Percentiles rank a stretch among this genome's conserved stretches.
phyloP scores from a whole-genome alignment of 2,888 invertebrate genomes.

The Ptycholaimellus sp. region DNA sequence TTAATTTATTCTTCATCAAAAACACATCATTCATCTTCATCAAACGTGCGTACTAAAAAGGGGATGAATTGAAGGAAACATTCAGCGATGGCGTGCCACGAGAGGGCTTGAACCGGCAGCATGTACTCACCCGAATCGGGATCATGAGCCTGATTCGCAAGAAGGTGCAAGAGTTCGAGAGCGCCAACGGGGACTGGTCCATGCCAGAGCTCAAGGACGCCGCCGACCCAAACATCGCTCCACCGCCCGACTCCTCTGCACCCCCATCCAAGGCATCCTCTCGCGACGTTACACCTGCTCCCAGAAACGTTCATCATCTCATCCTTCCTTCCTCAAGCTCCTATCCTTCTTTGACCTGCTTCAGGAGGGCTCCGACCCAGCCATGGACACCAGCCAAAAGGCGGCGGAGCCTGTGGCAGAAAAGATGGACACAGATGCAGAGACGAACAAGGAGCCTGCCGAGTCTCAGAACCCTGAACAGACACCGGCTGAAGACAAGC shows the following conservation, averaged over 20 bases:
- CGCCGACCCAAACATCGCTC: no score
- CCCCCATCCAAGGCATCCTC: no score
- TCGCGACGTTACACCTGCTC: no score
- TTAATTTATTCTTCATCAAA: no score
- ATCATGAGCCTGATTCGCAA: constrained; percentile 95
- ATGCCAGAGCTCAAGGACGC: constrained; percentile 47
- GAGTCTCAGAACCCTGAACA: constrained; percentile 12
- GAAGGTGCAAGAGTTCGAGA: constrained; percentile 96
- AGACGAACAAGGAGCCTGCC: constrained; percentile 12
- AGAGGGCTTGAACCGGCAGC: constrained; percentile 83
- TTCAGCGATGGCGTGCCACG: constrained; percentile 94
- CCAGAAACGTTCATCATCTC: no score
- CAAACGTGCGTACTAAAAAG: no score
- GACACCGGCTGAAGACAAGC: constrained; percentile 10
- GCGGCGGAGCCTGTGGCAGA: constrained; percentile 43
- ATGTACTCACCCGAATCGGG: constrained; percentile 85
- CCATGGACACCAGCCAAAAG: no score
- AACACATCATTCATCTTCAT: no score
- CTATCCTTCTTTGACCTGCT: no score
- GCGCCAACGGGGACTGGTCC: constrained; percentile 86
- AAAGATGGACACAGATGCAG: neutral
- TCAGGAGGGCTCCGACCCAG: no score
- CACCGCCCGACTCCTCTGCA: no score
- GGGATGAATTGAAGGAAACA: constrained; percentile 46
- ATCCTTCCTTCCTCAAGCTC: no score